These are phyloP conservation scores for Sphenopsis melanotis DNA, from an alignment of 2,797 vertebrate genomes.

Conservation along the genomic window DNA sequence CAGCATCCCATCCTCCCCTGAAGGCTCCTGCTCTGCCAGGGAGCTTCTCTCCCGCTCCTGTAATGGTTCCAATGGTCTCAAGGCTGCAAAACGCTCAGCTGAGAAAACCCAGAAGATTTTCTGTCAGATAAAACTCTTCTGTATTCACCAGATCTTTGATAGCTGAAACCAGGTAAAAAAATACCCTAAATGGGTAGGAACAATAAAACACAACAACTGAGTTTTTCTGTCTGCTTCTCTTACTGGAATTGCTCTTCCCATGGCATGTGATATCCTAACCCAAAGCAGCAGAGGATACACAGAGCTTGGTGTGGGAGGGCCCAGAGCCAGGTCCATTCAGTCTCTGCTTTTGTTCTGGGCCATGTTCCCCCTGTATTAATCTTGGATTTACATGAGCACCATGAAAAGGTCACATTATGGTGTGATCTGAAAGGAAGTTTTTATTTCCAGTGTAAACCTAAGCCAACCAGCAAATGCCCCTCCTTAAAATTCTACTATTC, in stretches of 20 bases:
- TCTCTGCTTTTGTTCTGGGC: background rate
- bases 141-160: background rate
- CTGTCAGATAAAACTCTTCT: background rate
- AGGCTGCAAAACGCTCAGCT: background rate
- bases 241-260: background rate
- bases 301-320: background rate
- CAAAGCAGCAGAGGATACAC: background rate
- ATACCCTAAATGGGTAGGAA: background rate
- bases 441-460: constrained; percentile 13
- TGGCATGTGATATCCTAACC: background rate
- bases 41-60: background rate
- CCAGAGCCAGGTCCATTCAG: background rate
- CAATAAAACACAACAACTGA: background rate
- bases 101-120: background rate
- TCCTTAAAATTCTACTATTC: constrained; percentile 27
- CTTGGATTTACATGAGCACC: background rate
- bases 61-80: too few species aligned
- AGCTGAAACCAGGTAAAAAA: background rate
- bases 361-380: background rate
- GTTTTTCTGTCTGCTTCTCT: background rate
- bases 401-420: background rate
- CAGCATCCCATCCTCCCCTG: fast-evolving
- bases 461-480: background rate
- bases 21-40: too few species aligned
- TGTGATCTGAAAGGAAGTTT: background rate